Evolutionary conservation across 2,797 vertebrate genomes (phyloP).

Genomic region (Schizopygopsis malacanthus): DNA sequence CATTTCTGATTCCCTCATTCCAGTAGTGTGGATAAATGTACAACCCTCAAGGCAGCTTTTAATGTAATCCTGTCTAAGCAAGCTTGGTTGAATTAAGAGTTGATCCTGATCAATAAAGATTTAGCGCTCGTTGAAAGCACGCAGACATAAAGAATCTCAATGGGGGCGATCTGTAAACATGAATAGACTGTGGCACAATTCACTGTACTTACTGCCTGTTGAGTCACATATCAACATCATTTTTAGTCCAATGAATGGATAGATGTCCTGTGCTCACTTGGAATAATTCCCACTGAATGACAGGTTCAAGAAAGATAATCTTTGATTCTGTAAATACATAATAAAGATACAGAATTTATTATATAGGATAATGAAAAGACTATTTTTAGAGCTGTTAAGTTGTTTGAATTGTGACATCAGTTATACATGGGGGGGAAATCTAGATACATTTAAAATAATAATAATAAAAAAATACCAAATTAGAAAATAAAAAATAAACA

Average conservation of each 20-base stretch:
- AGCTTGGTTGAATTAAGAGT: slow-evolving; percentile 41
- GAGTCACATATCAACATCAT: background rate
- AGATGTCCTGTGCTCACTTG: background rate
- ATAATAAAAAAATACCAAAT: background rate
- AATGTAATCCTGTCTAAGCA: slow-evolving; percentile 44
- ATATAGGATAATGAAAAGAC: background rate
- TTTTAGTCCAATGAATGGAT: background rate
- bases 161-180: slow-evolving; percentile 7
- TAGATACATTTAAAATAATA: background rate
- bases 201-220: slow-evolving; percentile 1
- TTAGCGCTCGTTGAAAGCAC: slow-evolving; percentile 16
- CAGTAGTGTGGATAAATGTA: slow-evolving; percentile 27
- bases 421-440: background rate
- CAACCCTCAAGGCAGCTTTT: slow-evolving; percentile 27
- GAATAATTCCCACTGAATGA: background rate
- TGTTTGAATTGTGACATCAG: background rate
- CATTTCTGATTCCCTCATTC: slow-evolving; percentile 19
- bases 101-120: slow-evolving; percentile 50
- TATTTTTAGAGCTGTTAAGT: background rate
- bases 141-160: slow-evolving; percentile 14
- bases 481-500: too few relatives aligned
- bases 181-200: background rate
- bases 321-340: background rate
- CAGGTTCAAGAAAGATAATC: background rate
- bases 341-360: background rate